phyloP scores from a whole-genome alignment of 2,113 vertebrate species.

The Alouatta palliata region DNA sequence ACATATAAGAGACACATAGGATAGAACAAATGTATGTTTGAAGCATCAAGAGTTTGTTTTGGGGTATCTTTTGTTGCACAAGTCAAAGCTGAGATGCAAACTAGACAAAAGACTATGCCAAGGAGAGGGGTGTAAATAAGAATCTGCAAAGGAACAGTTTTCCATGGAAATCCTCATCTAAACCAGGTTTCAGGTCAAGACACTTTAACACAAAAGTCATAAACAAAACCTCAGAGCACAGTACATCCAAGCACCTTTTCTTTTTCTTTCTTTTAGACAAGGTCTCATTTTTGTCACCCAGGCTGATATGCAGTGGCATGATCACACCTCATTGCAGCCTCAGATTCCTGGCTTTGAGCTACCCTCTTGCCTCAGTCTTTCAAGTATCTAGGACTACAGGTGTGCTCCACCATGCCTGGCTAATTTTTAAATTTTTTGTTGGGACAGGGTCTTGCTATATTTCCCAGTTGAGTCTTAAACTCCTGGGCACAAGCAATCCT shows the following conservation, averaged over 20 bases:
- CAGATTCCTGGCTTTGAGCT: too few species aligned
- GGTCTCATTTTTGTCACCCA: too few species aligned
- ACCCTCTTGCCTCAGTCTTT: too few species aligned
- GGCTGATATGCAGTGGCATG: too few species aligned
- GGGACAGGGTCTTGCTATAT: too few species aligned
- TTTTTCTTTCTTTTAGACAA: not conserved
- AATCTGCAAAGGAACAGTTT: not conserved
- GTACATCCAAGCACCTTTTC: not conserved
- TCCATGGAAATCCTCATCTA: not conserved
- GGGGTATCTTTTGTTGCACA: not conserved
- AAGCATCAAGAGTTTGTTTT: not conserved
- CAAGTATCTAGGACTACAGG: too few species aligned
- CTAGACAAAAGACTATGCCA: not conserved
- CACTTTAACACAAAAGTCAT: not conserved
- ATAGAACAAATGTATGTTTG: not conserved
- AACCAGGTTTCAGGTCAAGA: not conserved
- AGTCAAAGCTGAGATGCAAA: conserved; percentile 14
- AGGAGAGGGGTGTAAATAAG: not conserved
- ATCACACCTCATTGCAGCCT: too few species aligned
- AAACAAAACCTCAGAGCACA: not conserved
- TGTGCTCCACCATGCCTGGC: too few species aligned
- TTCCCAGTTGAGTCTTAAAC: too few species aligned
- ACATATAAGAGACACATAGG: not conserved
- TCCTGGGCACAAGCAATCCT: too few species aligned
- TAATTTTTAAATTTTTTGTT: too few species aligned